Evolutionary conservation across 1,140 invertebrate species (phyloP).

Genomic region (Tetramorium simillimum): DNA sequence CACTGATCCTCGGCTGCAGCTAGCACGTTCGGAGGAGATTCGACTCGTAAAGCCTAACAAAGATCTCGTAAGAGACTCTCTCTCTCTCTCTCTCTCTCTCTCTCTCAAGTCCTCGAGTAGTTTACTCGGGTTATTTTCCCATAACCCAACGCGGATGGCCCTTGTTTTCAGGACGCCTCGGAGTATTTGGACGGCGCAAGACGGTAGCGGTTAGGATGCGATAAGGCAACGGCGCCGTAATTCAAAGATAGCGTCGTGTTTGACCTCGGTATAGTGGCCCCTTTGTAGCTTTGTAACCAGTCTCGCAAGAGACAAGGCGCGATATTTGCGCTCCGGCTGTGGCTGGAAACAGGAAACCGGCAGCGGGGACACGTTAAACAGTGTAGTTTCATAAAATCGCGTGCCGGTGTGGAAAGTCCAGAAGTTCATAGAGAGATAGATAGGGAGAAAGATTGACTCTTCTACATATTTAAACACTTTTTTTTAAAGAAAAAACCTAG

Average conservation of each 20-base stretch:
- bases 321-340: conserved; percentile 44
- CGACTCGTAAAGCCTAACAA: not conserved
- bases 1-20: not conserved
- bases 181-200: conserved; percentile 73
- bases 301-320: conserved; percentile 55
- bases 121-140: conserved; percentile 57
- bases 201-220: conserved; percentile 77
- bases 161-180: conserved; percentile 63
- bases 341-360: conserved; percentile 45
- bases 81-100: not conserved
- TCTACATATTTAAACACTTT: not conserved
- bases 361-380: not conserved
- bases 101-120: conserved; percentile 17
- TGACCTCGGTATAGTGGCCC: conserved; percentile 67
- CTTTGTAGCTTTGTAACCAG: conserved; percentile 63
- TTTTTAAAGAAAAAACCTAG: not conserved
- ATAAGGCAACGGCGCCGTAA: conserved; percentile 72
- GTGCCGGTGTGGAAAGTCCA: conserved; percentile 9
- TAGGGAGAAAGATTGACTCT: not conserved
- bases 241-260: conserved; percentile 75
- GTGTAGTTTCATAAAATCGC: not conserved
- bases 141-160: conserved; percentile 53
- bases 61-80: conserved; percentile 25
- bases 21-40: not conserved
- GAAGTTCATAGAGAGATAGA: conserved; percentile 15